Evolutionary conservation across 1,140 invertebrate species (phyloP).

Genomic region (Drosophila pallidifrons): DNA sequence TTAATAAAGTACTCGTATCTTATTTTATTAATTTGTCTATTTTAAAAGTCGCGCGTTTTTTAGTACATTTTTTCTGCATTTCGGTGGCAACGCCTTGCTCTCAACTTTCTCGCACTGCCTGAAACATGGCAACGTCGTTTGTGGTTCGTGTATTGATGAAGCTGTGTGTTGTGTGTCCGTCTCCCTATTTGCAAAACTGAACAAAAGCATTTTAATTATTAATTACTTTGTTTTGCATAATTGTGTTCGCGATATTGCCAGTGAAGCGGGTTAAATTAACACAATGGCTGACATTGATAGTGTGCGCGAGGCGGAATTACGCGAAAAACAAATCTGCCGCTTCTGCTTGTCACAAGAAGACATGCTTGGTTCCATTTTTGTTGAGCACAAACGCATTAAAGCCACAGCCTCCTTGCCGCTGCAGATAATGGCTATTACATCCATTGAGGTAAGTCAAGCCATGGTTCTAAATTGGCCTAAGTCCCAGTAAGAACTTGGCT

Average conservation of each 20-base stretch:
- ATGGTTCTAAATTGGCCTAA: conserved; percentile 59
- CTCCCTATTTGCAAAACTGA: conserved; percentile 21
- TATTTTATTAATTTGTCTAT: conserved; percentile 4
- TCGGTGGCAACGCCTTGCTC: background rate
- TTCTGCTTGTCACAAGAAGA: conserved; percentile 88
- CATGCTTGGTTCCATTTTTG: conserved; percentile 88
- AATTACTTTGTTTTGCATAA: conserved; percentile 6
- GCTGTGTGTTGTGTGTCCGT: conserved; percentile 39
- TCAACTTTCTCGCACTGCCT: background rate
- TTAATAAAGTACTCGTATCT: conserved; percentile 3
- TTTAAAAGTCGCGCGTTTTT: conserved; percentile 19
- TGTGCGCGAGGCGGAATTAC: conserved; percentile 60
- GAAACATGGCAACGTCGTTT: background rate
- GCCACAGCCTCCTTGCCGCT: conserved; percentile 88
- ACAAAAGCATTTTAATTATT: conserved; percentile 19
- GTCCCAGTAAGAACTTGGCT: conserved; percentile 60
- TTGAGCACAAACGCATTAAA: conserved; percentile 86
- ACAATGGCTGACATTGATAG: conserved; percentile 47
- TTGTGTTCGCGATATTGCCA: background rate
- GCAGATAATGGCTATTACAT: conserved; percentile 91
- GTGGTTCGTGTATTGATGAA: conserved; percentile 58
- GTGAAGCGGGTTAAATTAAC: background rate
- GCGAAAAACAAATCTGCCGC: conserved; percentile 88
- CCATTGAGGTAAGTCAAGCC: conserved; percentile 88
- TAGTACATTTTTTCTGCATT: background rate